Evolutionary conservation across 2,888 invertebrate genomes (phyloP), one percentile per base, ranked within the genome.

Genomic region (Macrostomum cliftonense): DNA sequence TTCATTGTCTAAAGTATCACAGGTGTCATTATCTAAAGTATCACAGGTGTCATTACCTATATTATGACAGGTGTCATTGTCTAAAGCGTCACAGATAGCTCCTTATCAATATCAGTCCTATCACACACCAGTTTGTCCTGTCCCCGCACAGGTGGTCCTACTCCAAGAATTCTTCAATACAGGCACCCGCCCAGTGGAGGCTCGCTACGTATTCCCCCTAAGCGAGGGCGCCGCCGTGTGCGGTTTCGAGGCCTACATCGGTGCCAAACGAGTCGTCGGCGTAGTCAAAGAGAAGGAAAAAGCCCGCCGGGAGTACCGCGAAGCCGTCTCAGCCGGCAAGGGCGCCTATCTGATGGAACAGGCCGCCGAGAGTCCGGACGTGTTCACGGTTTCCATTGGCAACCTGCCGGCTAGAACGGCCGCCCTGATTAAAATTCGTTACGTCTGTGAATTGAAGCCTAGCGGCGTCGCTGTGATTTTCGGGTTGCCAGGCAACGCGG

Each of bases 291-390:
- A 71, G 56, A 71, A 71, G 52, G 63, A 68, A 51, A 56, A 55
- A 16, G 71, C 71, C 9, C 63, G 63, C 47, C 55, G 57, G 39
- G 68, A 70, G 49, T 71, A 71, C 56, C 61, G 61, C 53, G 59
- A 68, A 52, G 71, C 71, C 28, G 60, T 71, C 45, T 58, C 60
- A 50, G 59, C 64, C 51, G 70, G 70, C 12, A 68, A 71, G 55
- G 71, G 70, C 7, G 71, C 69, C 2, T 71, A 70, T 52, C 59
- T 71, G n/a, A 69, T 71, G 68, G 70, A 71, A 49, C 64, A 65
- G 55, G 67, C 67, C 55, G 64, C 69, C 53, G 67, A 67, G 50
- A 61, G 62, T 19, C 67, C 66, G 68, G 65, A 71, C 54, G 60
- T 70, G 44, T 71, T 71, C 53, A 68, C 67, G 16, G 67, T 71